Evolutionary conservation across 2,797 vertebrate species (phyloP), one percentile per base, ranked within the genome.

Genomic region (Lophius americanus): DNA sequence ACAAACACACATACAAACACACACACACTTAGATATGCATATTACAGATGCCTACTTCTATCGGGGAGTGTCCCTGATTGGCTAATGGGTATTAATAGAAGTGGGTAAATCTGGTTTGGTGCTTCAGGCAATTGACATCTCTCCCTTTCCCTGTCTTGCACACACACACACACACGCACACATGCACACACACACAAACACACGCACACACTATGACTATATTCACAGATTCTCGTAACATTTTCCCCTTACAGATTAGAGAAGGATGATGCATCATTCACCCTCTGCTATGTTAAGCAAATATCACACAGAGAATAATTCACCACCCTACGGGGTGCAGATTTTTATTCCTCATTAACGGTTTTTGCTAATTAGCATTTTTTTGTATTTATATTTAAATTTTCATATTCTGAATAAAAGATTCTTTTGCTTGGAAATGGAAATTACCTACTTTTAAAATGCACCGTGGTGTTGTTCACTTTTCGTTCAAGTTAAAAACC

Each of bases 271-370:
- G 59, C 66, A 68, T 82, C 73, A 70, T 76, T 73, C 76, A 44
- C 61, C 55, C 64, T 82, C 55, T 78, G 68, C 82, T 85, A 82
- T 87, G 81, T 90, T 88, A 90, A 92, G 83, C 89, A 92, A 92
- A 93, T 90, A 92, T 85, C 74, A 81, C 78, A 82, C 79, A 86
- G 73, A 87, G 84, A 84, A 80, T 94, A 94, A 94, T 94, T 92
- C 1, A 76, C 84, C 67, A 91, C 92, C 84, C 81, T 4, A 11
- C 23, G 89, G 89, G 91, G 79, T 48, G 52, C 64, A 49, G 11
- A 53, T 44, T 83, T 85, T 89, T 83, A 78, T 84, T 80, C 64
- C 82, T 85, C 79, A 85, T 88, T 89, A 89, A 85, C 78, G 81
- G 41, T 84, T 80, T 84, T 60, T n/a, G 58, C 79, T 92, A 92